These are phyloP conservation scores for Corythaeola cristata DNA, from an alignment of 2,113 vertebrate genomes.

Conservation along the genomic window DNA sequence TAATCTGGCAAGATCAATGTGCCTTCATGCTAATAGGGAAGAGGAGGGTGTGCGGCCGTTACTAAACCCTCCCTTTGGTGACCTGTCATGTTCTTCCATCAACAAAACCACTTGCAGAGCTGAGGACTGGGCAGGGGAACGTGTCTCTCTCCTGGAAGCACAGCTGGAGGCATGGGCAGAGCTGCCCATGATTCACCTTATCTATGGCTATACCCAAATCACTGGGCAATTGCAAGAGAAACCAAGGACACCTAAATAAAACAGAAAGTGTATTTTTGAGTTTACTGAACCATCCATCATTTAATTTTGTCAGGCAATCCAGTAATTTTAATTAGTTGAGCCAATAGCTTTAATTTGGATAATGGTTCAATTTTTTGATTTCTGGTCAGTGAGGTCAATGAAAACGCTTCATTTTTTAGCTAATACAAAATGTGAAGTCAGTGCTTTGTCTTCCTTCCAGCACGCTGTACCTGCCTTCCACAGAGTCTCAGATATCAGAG, in stretches of 20 bases:
- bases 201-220: conserved; percentile 14
- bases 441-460: conserved; percentile 44
- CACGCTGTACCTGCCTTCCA: conserved; percentile 47
- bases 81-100: neutral
- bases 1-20: neutral
- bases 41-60: neutral
- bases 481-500: conserved; percentile 58
- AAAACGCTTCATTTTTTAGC: conserved; percentile 26
- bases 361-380: conserved; percentile 56
- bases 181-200: neutral
- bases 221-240: conserved; percentile 18
- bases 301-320: neutral
- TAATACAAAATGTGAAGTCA: conserved; percentile 10
- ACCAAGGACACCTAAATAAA: neutral
- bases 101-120: neutral
- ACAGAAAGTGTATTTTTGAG: neutral
- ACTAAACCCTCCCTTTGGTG: neutral
- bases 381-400: conserved; percentile 45
- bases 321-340: neutral
- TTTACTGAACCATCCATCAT: neutral
- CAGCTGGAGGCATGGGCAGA: neutral
- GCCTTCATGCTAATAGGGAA: neutral
- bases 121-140: neutral
- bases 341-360: conserved; percentile 48
- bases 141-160: neutral